Conservation (phyloP, 1,140 invertebrate species). For the Aradophagus sp. region DNA sequence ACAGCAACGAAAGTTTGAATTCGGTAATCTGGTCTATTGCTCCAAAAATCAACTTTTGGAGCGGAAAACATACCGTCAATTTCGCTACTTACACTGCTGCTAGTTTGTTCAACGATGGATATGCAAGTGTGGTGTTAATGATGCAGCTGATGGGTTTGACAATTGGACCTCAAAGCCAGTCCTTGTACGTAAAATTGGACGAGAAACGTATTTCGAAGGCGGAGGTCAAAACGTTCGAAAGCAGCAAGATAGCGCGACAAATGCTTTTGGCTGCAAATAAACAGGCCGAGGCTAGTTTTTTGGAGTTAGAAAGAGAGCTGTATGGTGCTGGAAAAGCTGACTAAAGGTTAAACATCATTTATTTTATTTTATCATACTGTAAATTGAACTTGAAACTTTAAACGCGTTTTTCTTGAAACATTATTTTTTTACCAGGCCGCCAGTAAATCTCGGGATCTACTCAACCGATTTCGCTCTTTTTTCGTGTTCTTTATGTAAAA, state of each 20-base stretch:
- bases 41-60: slow-evolving; percentile 21
- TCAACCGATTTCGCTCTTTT: too few relatives aligned
- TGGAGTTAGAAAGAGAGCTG: slow-evolving; percentile 14
- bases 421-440: slow-evolving; percentile 1
- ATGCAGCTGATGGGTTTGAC: slow-evolving; percentile 26
- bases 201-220: slow-evolving; percentile 11
- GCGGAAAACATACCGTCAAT: slow-evolving; percentile 8
- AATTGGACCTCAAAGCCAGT: slow-evolving; percentile 5
- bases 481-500: too few relatives aligned
- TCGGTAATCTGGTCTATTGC: slow-evolving; percentile 21
- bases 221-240: slow-evolving; percentile 9
- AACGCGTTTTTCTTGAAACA: too few relatives aligned
- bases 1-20: slow-evolving; percentile 32
- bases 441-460: too few relatives aligned
- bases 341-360: slow-evolving; percentile 12
- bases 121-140: slow-evolving; percentile 4
- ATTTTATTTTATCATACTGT: slow-evolving; percentile 11
- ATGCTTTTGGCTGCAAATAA: slow-evolving; percentile 9
- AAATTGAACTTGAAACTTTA: not conserved
- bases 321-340: slow-evolving; percentile 23
- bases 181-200: slow-evolving; percentile 1
- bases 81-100: slow-evolving; percentile 11
- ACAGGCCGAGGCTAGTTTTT: slow-evolving; percentile 9
- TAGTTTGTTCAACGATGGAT: slow-evolving; percentile 4
- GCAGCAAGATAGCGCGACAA: slow-evolving; percentile 20